A percentile compares a stretch with the other conserved stretches of the same genome.
Conservation (phyloP, 2,888 invertebrate species). For the Tipula helvola region DNA sequence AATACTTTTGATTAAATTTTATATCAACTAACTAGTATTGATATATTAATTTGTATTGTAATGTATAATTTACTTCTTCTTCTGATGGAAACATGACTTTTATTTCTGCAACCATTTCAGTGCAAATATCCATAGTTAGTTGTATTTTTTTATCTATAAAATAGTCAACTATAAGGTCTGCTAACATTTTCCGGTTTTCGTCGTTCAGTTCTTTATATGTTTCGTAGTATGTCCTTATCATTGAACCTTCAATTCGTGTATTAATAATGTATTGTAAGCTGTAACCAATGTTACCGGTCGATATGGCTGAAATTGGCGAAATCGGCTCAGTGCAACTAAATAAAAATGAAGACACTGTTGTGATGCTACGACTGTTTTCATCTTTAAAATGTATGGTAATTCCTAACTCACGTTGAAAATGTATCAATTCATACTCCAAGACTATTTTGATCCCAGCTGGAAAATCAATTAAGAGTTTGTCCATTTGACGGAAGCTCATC, state of each 20-base stretch:
- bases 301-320: background rate
- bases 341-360: background rate
- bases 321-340: background rate
- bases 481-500: background rate
- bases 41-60: too few relatives aligned
- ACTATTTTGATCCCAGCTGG: background rate
- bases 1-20: too few relatives aligned
- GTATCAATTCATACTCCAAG: background rate
- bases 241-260: background rate
- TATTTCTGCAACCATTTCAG: background rate
- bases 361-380: background rate
- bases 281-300: too few relatives aligned
- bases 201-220: too few relatives aligned
- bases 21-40: too few relatives aligned
- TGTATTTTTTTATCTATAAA: background rate
- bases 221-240: too few relatives aligned
- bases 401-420: background rate
- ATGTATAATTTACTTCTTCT: background rate
- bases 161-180: too few relatives aligned
- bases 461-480: background rate
- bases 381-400: background rate
- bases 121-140: background rate
- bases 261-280: too few relatives aligned
- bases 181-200: too few relatives aligned
- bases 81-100: background rate